phyloP scores from a whole-genome alignment of 2,797 vertebrate species.

The Lepidocolaptes lacrymiger region DNA sequence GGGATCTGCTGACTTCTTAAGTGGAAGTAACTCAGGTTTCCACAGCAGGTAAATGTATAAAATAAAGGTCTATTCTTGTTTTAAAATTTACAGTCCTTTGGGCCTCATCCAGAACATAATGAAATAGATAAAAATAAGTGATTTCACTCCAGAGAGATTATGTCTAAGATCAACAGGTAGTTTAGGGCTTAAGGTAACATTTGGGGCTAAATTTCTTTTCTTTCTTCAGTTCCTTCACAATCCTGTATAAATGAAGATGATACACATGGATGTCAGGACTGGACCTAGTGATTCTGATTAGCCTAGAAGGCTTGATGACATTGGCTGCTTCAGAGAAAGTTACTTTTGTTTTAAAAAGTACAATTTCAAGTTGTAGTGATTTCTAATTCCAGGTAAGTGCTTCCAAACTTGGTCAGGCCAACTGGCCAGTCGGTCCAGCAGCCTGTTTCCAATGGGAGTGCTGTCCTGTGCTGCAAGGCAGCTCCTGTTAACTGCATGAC shows the following conservation, averaged over 20 bases:
- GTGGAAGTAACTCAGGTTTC: background rate
- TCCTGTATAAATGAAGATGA: background rate
- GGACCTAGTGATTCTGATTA: background rate
- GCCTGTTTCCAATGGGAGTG: background rate
- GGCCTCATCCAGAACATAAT: background rate
- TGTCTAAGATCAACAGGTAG: background rate
- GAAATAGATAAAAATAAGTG: background rate
- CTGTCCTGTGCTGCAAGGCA: background rate
- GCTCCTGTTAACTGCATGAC: rapidly evolving
- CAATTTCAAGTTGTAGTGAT: background rate
- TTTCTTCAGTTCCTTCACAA: background rate
- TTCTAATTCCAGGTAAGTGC: background rate
- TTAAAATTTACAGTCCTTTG: background rate
- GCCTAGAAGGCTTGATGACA: background rate
- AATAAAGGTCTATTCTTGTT: background rate
- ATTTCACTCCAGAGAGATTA: background rate
- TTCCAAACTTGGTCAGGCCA: background rate
- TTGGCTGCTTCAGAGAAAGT: background rate
- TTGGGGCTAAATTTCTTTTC: background rate
- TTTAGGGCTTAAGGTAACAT: background rate
- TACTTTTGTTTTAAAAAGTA: background rate
- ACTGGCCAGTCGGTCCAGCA: background rate
- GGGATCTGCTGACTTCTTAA: background rate
- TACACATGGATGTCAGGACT: background rate
- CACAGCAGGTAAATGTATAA: background rate